Evolutionary conservation across 64 coral and sea anemone genomes (phyloP).

Genomic region (Exaiptasia diaphana): DNA sequence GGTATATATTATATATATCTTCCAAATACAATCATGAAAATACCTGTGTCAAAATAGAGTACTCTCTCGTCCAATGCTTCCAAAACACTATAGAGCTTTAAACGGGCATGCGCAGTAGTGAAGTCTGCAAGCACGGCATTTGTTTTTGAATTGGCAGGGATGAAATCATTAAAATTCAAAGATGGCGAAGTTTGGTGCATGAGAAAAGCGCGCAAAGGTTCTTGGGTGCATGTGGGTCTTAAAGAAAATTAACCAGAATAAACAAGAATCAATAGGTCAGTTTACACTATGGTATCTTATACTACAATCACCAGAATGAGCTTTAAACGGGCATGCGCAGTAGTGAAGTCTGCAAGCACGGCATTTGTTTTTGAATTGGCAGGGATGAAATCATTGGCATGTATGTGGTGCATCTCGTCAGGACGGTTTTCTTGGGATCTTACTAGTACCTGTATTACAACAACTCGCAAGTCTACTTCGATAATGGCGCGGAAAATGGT

Average conservation of each 20-base stretch:
- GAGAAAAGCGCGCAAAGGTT: too few species aligned
- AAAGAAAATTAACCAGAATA: too few species aligned
- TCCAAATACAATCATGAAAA: too few species aligned
- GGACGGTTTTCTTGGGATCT: too few species aligned
- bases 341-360: conserved; percentile 39
- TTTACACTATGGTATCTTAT: not conserved
- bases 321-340: conserved; percentile 45
- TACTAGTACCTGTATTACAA: too few species aligned
- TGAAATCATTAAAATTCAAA: conserved; percentile 21
- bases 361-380: conserved; percentile 7
- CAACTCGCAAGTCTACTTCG: too few species aligned
- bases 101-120: conserved; percentile 36
- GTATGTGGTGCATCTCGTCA: too few species aligned
- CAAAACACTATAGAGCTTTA: conserved; percentile 60
- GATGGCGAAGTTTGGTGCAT: too few species aligned
- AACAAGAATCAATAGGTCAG: too few species aligned
- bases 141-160: not conserved
- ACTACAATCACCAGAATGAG: too few species aligned
- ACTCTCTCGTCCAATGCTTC: not conserved
- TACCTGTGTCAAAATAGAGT: conserved; percentile 37
- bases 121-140: conserved; percentile 48
- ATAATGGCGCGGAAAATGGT: conserved; percentile 30
- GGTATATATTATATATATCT: too few species aligned
- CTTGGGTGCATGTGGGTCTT: too few species aligned
- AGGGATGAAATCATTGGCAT: conserved; percentile 6